Conservation (phyloP, 2,888 invertebrate species). For the Drosophila birchii region DNA sequence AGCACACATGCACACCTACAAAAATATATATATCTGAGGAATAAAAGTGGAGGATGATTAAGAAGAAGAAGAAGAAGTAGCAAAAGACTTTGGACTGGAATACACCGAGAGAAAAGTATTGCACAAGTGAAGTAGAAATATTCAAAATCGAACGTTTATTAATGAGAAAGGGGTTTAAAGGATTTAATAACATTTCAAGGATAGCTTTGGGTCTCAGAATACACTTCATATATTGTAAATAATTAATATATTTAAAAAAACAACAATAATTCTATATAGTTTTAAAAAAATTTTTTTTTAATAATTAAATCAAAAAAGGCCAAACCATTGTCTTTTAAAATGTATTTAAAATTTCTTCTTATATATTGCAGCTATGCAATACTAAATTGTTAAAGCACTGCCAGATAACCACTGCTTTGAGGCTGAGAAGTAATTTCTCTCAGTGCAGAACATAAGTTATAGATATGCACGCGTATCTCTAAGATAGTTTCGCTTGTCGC, state of each 20-base stretch:
- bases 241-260: too few species aligned
- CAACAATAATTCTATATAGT: too few species aligned
- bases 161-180: background rate
- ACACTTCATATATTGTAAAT: background rate
- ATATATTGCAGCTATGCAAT: too few species aligned
- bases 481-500: conserved; percentile 58
- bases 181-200: background rate
- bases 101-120: conserved; percentile 20
- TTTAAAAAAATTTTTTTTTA: too few species aligned
- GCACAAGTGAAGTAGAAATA: too few species aligned
- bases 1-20: conserved; percentile 27
- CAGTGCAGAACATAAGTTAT: conserved; percentile 48
- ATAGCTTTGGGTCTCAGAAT: background rate
- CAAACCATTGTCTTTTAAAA: too few species aligned
- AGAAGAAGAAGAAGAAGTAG: conserved; percentile 9
- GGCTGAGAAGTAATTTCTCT: background rate
- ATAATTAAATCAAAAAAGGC: too few species aligned
- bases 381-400: too few species aligned
- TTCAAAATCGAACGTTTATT: background rate
- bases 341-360: too few species aligned
- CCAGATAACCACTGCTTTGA: too few species aligned
- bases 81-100: conserved; percentile 10
- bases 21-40: conserved; percentile 3
- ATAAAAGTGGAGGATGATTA: conserved; percentile 15
- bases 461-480: conserved; percentile 57